Percentiles rank a stretch among this genome's conserved stretches.
phyloP scores from a whole-genome alignment of 2,888 invertebrate species.

The Amphipoea oculea region DNA sequence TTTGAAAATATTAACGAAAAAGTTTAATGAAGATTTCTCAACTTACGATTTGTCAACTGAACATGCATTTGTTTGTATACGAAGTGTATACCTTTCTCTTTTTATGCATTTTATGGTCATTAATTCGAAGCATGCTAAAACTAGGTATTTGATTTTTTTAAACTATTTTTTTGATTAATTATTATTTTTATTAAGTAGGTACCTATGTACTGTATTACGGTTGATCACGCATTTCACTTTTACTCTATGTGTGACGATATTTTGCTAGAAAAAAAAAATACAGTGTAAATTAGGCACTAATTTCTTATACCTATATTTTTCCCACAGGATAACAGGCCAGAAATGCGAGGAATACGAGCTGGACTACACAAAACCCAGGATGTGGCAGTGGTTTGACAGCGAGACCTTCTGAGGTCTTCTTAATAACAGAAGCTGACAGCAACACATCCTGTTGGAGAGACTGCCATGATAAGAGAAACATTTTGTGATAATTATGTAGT shows the following conservation, averaged over 20 bases:
- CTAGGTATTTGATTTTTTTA: too few relatives aligned
- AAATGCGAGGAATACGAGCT: constrained; percentile 90
- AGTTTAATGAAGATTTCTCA: too few relatives aligned
- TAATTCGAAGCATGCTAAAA: too few relatives aligned
- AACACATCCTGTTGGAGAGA: neutral
- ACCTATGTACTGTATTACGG: neutral
- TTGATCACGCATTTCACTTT: neutral
- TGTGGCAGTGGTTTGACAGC: constrained; percentile 92
- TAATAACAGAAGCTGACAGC: neutral
- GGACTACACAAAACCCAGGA: constrained; percentile 85
- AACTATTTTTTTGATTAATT: too few relatives aligned
- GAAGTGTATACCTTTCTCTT: neutral
- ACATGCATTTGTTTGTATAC: neutral
- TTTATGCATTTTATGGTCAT: neutral
- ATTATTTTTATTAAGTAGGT: neutral
- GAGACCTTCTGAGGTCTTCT: constrained; percentile 85
- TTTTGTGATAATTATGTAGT: constrained; percentile 2
- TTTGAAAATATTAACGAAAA: too few relatives aligned
- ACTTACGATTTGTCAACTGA: too few relatives aligned
- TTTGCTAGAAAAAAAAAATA: neutral
- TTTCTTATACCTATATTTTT: too few relatives aligned
- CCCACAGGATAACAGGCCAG: constrained; percentile 80
- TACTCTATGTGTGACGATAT: too few relatives aligned
- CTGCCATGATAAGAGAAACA: neutral
- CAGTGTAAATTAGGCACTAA: neutral